Evolutionary conservation across 2,113 vertebrate genomes (phyloP).

Genomic region (Pedetes capensis): DNA sequence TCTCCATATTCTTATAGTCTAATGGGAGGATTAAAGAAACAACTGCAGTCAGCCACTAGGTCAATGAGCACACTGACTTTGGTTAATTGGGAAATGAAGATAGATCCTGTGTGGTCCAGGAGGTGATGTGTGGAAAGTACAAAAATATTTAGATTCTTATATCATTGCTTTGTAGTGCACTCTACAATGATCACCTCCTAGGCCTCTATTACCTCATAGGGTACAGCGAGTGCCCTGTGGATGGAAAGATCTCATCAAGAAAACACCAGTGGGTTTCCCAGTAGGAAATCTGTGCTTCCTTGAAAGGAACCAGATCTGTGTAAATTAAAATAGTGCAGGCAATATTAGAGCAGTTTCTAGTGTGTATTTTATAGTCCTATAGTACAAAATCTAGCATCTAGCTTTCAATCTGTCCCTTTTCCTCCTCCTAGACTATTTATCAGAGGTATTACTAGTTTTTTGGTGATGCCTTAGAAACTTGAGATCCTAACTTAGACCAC

Average conservation of each 20-base stretch:
- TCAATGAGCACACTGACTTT: not conserved
- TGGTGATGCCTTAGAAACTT: not conserved
- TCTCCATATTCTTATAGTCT: not conserved
- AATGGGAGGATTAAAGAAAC: not conserved
- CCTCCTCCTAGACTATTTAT: not conserved
- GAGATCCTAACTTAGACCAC: not conserved
- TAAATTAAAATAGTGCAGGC: not conserved
- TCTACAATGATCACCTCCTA: not conserved
- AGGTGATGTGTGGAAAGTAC: not conserved
- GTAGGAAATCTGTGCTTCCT: not conserved
- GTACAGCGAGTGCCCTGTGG: not conserved
- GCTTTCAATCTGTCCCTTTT: not conserved
- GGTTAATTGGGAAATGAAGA: not conserved
- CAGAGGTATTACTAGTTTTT: not conserved
- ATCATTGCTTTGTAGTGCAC: not conserved
- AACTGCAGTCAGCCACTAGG: not conserved
- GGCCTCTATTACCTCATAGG: not conserved
- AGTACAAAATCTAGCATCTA: not conserved
- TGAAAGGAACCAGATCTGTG: not conserved
- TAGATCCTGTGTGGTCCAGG: not conserved
- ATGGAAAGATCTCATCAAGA: not conserved
- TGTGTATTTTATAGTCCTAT: not conserved
- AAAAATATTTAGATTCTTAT: not conserved
- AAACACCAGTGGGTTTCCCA: not conserved
- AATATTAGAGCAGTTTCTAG: not conserved